Conservation (phyloP, 1,140 invertebrate genomes). For the Elysia chlorotica region DNA sequence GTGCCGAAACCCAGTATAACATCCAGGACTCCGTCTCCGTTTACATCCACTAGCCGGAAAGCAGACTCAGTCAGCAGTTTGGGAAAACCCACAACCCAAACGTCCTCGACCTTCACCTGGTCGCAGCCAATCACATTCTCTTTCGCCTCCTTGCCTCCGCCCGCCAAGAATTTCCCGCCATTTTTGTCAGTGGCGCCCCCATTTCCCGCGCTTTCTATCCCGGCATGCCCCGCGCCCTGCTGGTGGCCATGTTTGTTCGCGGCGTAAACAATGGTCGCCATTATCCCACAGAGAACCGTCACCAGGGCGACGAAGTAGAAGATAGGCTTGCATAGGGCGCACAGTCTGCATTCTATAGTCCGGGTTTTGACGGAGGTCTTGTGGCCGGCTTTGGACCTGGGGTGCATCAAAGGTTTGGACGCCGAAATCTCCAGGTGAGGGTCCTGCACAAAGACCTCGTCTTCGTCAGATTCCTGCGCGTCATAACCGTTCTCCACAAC, state of each 20-base stretch:
- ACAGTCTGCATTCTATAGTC: conserved; percentile 38
- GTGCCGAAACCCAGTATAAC: conserved; percentile 81
- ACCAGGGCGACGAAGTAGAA: conserved; percentile 44
- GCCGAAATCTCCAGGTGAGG: conserved; percentile 34
- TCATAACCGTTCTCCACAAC: conserved; percentile 30
- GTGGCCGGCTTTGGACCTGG: conserved; percentile 33
- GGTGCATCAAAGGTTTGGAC: conserved; percentile 53
- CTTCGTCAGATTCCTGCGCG: conserved; percentile 41
- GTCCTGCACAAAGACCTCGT: conserved; percentile 51
- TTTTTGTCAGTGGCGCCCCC: background rate
- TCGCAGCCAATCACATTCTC: conserved; percentile 67
- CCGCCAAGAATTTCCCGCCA: too few species aligned
- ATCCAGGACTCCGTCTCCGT: conserved; percentile 76
- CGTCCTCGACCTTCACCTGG: conserved; percentile 70
- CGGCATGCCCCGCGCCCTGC: background rate
- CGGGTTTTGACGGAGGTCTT: conserved; percentile 37
- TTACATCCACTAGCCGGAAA: conserved; percentile 74
- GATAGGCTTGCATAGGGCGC: conserved; percentile 38
- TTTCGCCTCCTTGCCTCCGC: background rate
- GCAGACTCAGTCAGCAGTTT: conserved; percentile 79
- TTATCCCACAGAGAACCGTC: conserved; percentile 38
- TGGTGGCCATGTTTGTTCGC: conserved; percentile 30
- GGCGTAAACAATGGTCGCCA: conserved; percentile 43
- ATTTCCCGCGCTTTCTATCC: background rate
- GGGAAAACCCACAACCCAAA: conserved; percentile 76